Evolutionary conservation across 2,797 vertebrate genomes (phyloP).

Genomic region (Mormyrus proboscirostris): DNA sequence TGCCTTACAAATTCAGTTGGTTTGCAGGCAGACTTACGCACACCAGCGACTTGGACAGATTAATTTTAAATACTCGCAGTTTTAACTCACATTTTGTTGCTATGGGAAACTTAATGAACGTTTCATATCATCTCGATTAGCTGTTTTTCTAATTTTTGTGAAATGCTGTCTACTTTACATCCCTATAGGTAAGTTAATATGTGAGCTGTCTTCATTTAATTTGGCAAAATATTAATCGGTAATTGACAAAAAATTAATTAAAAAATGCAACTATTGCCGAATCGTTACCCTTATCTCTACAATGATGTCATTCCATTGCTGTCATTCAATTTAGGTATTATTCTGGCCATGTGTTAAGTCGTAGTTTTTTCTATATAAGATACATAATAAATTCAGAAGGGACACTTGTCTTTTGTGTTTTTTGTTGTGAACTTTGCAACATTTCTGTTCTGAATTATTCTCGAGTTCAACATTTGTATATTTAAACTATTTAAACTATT

Average conservation of each 20-base stretch:
- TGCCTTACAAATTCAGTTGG: background rate
- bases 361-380: background rate
- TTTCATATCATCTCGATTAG: background rate
- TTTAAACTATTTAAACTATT: background rate
- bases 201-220: background rate
- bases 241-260: background rate
- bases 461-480: background rate
- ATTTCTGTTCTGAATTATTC: background rate
- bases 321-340: background rate
- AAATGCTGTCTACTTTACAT: conserved; percentile 36
- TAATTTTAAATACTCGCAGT: background rate
- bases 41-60: background rate
- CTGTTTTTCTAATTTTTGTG: conserved; percentile 25
- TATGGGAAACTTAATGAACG: background rate
- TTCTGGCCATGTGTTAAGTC: background rate
- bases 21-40: background rate
- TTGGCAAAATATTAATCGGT: background rate
- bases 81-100: background rate
- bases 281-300: background rate
- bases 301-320: background rate
- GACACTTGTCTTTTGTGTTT: background rate
- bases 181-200: conserved; percentile 52
- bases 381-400: background rate
- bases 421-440: background rate
- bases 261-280: background rate